Evolutionary conservation across 2,113 vertebrate genomes (phyloP).

Genomic region (Neoarius graeffei): DNA sequence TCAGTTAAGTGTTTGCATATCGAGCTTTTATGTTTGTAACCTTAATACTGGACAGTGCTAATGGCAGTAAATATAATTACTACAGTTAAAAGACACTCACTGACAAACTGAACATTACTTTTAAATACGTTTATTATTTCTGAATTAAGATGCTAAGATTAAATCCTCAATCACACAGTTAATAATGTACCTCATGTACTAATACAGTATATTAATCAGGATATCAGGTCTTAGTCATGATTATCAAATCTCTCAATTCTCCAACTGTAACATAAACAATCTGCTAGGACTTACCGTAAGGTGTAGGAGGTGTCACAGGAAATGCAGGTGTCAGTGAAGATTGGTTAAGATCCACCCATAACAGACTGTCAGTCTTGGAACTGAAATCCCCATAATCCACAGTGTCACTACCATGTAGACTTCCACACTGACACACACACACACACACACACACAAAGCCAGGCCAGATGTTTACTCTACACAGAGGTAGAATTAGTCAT

Average conservation of each 20-base stretch:
- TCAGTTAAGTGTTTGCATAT: neutral
- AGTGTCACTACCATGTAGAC: constrained; percentile 55
- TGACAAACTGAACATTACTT: too few species aligned
- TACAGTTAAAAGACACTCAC: too few species aligned
- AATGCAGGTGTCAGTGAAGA: constrained; percentile 75
- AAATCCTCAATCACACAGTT: neutral
- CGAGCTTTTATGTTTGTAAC: neutral
- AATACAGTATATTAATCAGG: too few species aligned
- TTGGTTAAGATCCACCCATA: constrained; percentile 59
- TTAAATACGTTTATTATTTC: too few species aligned
- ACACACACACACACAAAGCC: constrained; percentile 38
- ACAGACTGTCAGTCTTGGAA: constrained; percentile 57
- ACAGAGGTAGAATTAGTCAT: constrained; percentile 2
- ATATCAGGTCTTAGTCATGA: neutral
- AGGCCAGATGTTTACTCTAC: neutral
- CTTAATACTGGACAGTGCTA: neutral
- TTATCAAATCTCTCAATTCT: neutral
- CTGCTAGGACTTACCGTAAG: constrained; percentile 77
- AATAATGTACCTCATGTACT: neutral
- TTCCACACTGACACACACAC: constrained; percentile 61
- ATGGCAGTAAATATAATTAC: neutral
- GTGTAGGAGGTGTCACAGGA: constrained; percentile 80
- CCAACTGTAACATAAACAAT: neutral
- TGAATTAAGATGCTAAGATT: too few species aligned
- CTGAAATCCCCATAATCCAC: constrained; percentile 56